A percentile compares a stretch with the other conserved stretches of the same genome.
phyloP scores from a whole-genome alignment of 2,113 vertebrate genomes.

The Ifrita kowaldi region DNA sequence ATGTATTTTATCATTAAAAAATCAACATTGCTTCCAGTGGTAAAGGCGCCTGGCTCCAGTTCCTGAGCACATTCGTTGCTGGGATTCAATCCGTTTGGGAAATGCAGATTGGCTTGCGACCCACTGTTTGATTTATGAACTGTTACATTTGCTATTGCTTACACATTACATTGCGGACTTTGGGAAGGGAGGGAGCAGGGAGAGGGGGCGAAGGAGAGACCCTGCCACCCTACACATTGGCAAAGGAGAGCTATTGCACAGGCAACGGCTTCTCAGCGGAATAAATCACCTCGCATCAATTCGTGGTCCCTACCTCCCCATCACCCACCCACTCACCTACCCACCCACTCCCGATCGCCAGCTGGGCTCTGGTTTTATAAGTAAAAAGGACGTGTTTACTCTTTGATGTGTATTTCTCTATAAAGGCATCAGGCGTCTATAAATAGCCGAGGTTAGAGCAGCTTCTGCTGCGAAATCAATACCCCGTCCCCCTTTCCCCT shows the following conservation, averaged over 20 bases:
- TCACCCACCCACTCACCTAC: background rate
- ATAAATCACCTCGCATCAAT: background rate
- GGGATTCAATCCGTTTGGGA: constrained; percentile 66
- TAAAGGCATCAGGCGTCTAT: constrained; percentile 58
- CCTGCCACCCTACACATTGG: background rate
- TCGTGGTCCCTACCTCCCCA: background rate
- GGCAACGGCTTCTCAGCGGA: background rate
- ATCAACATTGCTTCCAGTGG: constrained; percentile 48
- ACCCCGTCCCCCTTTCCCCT: constrained; percentile 39
- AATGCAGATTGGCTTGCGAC: constrained; percentile 64
- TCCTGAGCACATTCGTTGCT: constrained; percentile 60
- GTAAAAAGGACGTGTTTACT: constrained; percentile 4
- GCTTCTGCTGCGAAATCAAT: constrained; percentile 69
- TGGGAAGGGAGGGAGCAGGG: background rate
- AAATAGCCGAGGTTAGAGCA: constrained; percentile 69
- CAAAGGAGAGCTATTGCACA: background rate
- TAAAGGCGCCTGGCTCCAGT: constrained; percentile 35
- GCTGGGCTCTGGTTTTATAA: background rate
- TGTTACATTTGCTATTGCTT: constrained; percentile 61
- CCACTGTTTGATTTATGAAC: constrained; percentile 74
- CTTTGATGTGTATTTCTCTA: constrained; percentile 45
- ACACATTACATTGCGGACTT: constrained; percentile 67
- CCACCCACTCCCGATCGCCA: background rate
- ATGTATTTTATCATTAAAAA: constrained; percentile 51
- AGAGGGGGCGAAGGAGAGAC: background rate